Base-by-base conservation (phyloP, 2,113 vertebrate species). In the Chaenogobius annularis region DNA sequence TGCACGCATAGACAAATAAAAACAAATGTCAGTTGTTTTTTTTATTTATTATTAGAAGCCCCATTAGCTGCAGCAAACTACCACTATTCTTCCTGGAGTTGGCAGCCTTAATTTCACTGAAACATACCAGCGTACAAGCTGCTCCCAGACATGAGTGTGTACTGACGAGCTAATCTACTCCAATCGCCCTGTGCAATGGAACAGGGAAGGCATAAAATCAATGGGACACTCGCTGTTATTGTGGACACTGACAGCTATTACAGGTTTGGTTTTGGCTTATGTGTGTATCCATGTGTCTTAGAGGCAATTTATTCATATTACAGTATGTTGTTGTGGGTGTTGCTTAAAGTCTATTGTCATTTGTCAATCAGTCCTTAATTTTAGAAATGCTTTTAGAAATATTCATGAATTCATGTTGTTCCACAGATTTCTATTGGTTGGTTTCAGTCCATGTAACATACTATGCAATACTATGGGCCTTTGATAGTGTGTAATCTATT, bases 151-250 rank as follows among this genome's bases (percentile, higher is more conserved):
- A 71, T 77, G 70, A 82, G 20, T 74, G 59, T 80, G 69, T 20
- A 31, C 47, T 77, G 75, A 83, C 74, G 79, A 77, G 78, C 77
- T 80, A 80, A 87, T 84, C 77, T 80, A 48, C 79, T 81, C 68
- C 52, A 69, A 74, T 81, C 69, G 82, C 71, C 73, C 67, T 52
- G 15, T 55, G 37, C 74, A 66, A 68, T 73, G n/a, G 47, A 85
- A 85, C 47, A 81, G 64, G 40, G 70, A 50, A 75, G 81, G 69
- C 83, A 85, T 54, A 85, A 87, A 90, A 90, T 90, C 81, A 75
- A 87, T 84, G 74, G 72, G 68, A 84, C 68, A 77, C 74, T 82
- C 65, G 71, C 76, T 58, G 68, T 66, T 72, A 74, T 75, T 84
- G 77, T 80, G 81, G 72, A 83, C 9, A 74, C 79, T 80, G 84